phyloP scores from a whole-genome alignment of 2,888 invertebrate genomes.

The Megalurothrips usitatus region DNA sequence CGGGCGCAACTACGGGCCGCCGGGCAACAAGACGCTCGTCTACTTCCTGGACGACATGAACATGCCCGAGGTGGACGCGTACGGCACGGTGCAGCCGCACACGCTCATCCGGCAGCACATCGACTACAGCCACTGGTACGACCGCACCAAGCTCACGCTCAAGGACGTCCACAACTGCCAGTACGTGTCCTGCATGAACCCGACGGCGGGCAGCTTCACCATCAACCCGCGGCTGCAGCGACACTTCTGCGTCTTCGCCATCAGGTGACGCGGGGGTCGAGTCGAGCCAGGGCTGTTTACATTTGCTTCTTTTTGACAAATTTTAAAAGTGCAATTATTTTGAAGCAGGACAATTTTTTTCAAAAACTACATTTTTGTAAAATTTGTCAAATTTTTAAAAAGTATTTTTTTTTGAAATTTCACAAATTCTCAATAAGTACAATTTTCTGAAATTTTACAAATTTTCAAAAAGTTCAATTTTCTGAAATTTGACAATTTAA shows the following conservation, averaged over 20 bases:
- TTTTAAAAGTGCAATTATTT: too few relatives aligned
- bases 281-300: not conserved
- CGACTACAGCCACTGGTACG: constrained; percentile 95
- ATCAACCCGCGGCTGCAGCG: constrained; percentile 90
- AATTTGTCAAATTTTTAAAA: not conserved
- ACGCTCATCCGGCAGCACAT: constrained; percentile 92
- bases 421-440: too few relatives aligned
- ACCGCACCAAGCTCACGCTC: constrained; percentile 76
- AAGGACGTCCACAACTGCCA: constrained; percentile 97
- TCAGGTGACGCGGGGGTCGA: constrained; percentile 54
- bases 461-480: too few relatives aligned
- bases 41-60: constrained; percentile 98
- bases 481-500: not conserved
- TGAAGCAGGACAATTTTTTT: not conserved
- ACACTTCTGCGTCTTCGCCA: constrained; percentile 84
- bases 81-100: constrained; percentile 95
- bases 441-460: too few relatives aligned
- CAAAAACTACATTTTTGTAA: too few relatives aligned
- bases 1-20: constrained; percentile 90
- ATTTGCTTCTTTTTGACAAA: not conserved
- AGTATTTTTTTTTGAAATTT: constrained; percentile 31
- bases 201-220: constrained; percentile 94
- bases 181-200: constrained; percentile 97
- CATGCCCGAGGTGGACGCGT: constrained; percentile 89
- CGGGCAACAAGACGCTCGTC: constrained; percentile 86